phyloP scores from a whole-genome alignment of 2,797 vertebrate genomes.

The Lagodon rhomboides region DNA sequence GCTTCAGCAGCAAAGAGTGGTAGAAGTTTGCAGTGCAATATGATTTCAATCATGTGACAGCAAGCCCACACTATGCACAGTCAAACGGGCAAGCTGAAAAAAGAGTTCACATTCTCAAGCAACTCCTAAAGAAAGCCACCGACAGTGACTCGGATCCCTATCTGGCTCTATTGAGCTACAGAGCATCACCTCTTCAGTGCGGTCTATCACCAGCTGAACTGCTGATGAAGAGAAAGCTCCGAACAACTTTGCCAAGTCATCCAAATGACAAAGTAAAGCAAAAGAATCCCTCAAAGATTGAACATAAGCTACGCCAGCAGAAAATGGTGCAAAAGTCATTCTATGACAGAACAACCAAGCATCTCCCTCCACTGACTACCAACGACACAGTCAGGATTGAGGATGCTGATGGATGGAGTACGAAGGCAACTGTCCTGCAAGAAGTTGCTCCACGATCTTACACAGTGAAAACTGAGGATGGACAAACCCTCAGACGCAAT shows the following conservation, averaged over 20 bases:
- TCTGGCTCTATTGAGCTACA: conserved; percentile 41
- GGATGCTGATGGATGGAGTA: conserved; percentile 13
- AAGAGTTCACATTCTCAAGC: conserved; percentile 51
- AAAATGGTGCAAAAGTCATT: conserved; percentile 17
- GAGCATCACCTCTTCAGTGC: conserved; percentile 38
- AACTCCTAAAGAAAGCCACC: conserved; percentile 43
- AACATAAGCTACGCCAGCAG: background rate
- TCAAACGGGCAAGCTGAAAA: conserved; percentile 56
- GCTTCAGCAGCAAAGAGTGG: conserved; percentile 54
- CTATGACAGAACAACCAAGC: conserved; percentile 17
- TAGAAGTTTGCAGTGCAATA: conserved; percentile 46
- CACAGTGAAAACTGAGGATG: conserved; percentile 12
- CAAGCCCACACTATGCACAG: conserved; percentile 46
- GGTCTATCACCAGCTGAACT: conserved; percentile 40
- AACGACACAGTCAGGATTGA: conserved; percentile 15
- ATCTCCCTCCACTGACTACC: background rate
- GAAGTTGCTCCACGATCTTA: conserved; percentile 20
- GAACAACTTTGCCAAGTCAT: conserved; percentile 20
- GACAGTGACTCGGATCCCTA: conserved; percentile 45
- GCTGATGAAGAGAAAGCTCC: conserved; percentile 35
- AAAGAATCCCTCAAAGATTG: background rate
- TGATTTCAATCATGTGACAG: conserved; percentile 54
- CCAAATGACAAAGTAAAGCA: background rate
- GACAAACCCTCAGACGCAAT: conserved; percentile 20
- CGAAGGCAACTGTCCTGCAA: conserved; percentile 22